phyloP scores from a whole-genome alignment of 2,113 vertebrate genomes.

The Columbina picui region DNA sequence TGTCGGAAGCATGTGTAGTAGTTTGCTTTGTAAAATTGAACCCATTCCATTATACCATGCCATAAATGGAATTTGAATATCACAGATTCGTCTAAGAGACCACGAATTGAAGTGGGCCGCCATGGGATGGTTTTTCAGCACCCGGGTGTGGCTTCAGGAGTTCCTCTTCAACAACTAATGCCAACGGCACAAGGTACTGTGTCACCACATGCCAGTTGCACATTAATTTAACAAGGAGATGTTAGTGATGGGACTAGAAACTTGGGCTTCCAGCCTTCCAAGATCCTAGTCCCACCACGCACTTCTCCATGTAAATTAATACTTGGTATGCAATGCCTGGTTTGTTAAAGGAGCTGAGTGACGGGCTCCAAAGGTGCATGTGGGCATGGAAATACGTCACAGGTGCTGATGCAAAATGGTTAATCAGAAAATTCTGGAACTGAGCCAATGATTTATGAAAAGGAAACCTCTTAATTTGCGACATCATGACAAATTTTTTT shows the following conservation, averaged over 20 bases:
- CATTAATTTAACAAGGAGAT: constrained; percentile 79
- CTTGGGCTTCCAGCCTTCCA: not conserved
- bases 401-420: constrained; percentile 44
- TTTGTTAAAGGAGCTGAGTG: constrained; percentile 59
- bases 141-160: constrained; percentile 93
- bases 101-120: constrained; percentile 98
- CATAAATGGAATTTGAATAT: constrained; percentile 80
- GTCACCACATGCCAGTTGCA: constrained; percentile 73
- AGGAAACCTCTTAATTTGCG: constrained; percentile 9
- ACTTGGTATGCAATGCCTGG: constrained; percentile 70
- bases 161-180: constrained; percentile 99
- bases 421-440: constrained; percentile 30
- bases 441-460: not conserved
- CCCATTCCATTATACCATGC: constrained; percentile 71
- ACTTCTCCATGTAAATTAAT: constrained; percentile 74
- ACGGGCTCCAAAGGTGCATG: constrained; percentile 68
- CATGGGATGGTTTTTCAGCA: constrained; percentile 99
- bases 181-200: constrained; percentile 98
- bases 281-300: constrained; percentile 52
- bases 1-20: constrained; percentile 57
- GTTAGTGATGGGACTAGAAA: constrained; percentile 63
- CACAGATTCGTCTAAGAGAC: constrained; percentile 99
- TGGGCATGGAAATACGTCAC: constrained; percentile 69
- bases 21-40: constrained; percentile 57
- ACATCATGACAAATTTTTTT: not conserved